Evolutionary conservation across 2,113 vertebrate species (phyloP), one percentile per base, ranked within the genome.

Genomic region (Daphoenositta chrysoptera): DNA sequence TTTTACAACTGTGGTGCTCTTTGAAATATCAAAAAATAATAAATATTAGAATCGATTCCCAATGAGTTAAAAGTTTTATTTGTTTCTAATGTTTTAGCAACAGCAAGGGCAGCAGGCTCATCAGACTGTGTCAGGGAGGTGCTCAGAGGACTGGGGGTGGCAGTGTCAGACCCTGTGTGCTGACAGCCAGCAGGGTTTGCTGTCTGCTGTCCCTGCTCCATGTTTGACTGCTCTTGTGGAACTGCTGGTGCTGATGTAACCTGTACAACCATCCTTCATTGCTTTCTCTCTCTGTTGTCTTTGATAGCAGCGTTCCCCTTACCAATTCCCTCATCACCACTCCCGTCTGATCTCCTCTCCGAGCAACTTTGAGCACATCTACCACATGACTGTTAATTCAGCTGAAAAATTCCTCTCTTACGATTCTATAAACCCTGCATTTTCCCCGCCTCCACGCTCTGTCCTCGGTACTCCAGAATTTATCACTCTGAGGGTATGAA

Each of bases 331-430:
- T 97, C 97, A 97, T 96, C 98, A 97, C 90, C 98, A 97, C 95
- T 98, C 98, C 95, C 58, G 96, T 92, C 97, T 98, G 97, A 98
- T 99, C 98, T 98, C 98, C 97, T 98, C 98, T 97, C 98, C 98
- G 90, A 98, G 97, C 98, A 98, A 98, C 98, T 99, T 99, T 96
- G 98, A 99, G 97, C 98, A 99, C 98, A 97, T 99, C 98, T 98
- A 98, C 98, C 98, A 99, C 97, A 98, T 99, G 98, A 99, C 98
- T 96, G 98, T 98, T 97, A 98, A 98, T 97, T 99, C 98, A 96
- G 98, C 98, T 45, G 98, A 98, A 98, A 98, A 98, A 94, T 98
- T 98, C 98, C 98, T 99, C 96, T 98, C 96, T 97, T 98, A 98
- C 48, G 98, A 98, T 96, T 97, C 97, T 97, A 97, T 98, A 97